Conservation (phyloP, 2,113 vertebrate species). For the Anser cygnoides region DNA sequence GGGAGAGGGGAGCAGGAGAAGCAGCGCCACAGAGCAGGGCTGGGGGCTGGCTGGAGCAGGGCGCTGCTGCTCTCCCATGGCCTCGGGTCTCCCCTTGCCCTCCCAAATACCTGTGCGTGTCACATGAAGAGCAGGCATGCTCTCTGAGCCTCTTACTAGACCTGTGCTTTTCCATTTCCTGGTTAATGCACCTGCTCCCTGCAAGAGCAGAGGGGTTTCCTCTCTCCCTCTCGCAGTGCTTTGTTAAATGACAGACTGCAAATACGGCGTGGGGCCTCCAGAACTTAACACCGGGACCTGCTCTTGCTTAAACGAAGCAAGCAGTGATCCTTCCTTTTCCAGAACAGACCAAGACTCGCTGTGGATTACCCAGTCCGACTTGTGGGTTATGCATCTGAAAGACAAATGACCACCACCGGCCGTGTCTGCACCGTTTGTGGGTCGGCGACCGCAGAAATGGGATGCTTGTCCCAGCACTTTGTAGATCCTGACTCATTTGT, state of each 20-base stretch:
- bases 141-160: not conserved
- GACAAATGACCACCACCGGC: fast-evolving
- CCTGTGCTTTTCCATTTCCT: not conserved
- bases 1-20: not conserved
- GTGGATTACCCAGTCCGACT: fast-evolving
- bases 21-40: not conserved
- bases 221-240: not conserved
- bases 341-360: not conserved
- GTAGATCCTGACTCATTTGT: not conserved
- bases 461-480: not conserved
- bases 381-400: not conserved
- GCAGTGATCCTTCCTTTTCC: not conserved
- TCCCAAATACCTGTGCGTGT: fast-evolving
- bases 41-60: not conserved
- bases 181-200: not conserved
- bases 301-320: not conserved
- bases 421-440: fast-evolving
- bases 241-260: not conserved
- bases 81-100: not conserved
- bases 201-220: not conserved
- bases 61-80: not conserved
- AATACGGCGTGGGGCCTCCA: not conserved
- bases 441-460: not conserved
- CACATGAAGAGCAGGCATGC: fast-evolving
- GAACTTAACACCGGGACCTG: not conserved